Base-by-base conservation (phyloP, 2,797 vertebrate genomes). In the Hapalemur alaotrensis region DNA sequence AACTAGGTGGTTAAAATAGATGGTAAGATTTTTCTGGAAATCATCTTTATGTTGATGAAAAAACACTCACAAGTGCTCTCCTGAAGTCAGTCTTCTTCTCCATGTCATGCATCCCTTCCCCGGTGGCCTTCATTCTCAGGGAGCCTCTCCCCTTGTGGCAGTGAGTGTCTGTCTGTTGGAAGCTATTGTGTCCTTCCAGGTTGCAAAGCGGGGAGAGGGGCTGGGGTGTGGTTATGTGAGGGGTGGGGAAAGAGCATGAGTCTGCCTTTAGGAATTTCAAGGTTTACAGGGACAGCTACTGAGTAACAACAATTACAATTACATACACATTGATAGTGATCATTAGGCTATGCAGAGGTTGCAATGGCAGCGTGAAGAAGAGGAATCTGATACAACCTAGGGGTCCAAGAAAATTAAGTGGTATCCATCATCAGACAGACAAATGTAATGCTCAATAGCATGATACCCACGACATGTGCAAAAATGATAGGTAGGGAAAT, bases 1-100 rank as follows among this genome's bases (percentile, higher is more conserved):
- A 87, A 69, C 72, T 67, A 54, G 28, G 25, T 65, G n/a, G 52
- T 65, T 72, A 67, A 72, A n/a, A 22, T 30, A 48, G 18, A 48
- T 41, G 28, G 67, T 85, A 89, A 73, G 35, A 69, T 72, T 87
- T 89, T 92, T 67, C 69, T 95, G 80, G 25, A 90, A 73, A 38
- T 63, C 67, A 35, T 81, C 35, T 81, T 95, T 50, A 25, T 59
- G 52, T 25, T 38, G 12, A 89, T 59, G 7, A 28, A 17, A 91
- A 61, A 13, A 10, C 20, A 8, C 43, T 43, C 43, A 8, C 43
- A 46, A 28, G 17, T 76, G 23, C 23, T 25, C 35, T 70, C 32
- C 4, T 67, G 28, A 90, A 67, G 50, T 79, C 61, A n/a, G 76
- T 52, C 7, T 43, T 86, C n/a, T 48, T 50, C 41, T 72, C 2